Base-by-base conservation (phyloP, 2,888 invertebrate species). In the Anaspis maculata region DNA sequence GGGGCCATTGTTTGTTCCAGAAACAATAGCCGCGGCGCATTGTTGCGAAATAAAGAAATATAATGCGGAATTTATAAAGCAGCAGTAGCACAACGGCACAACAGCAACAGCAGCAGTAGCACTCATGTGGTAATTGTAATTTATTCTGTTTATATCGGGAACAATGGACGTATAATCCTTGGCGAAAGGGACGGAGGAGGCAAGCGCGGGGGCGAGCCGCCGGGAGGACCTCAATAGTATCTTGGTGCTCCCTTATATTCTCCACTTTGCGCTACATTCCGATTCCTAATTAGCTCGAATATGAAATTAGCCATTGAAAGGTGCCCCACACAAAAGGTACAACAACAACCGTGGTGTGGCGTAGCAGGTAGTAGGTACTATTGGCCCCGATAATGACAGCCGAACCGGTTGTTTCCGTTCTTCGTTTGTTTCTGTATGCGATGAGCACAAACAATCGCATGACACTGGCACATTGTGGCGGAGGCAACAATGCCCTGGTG, bases 401-500 rank as follows among this genome's bases (percentile, higher is more conserved):
- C 56, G 56, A 57, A 57, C 56, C 54, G 53, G 52, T 56, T 54
- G 57, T 57, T 58, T 58, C 58, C 58, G 58, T 58, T 57, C 58
- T 58, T 58, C 58, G 56, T 58, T 56, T 56, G 56, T 57, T 56
- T 57, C 56, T 57, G 48, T n/a, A n/a, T 53, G 50, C 55, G 58
- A 57, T 57, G 58, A 54, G 52, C 55, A 52, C 57, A 56, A 57
- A 58, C 58, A 58, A 58, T 58, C 51, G 52, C 57, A 56, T 51
- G 55, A 57, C 56, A 57, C 56, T 51, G 51, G 52, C 53, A 52
- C 54, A 58, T 58, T 58, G 57, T 58, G 48, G 49, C 47, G 45
- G n/a, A n/a, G n/a, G 45, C 54, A 57, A 58, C 58, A 58, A 58
- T 56, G 52, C 48, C 31, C n/a, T 23, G 24, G 19, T 15, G n/a